phyloP scores from a whole-genome alignment of 2,113 vertebrate genomes.

The Clarias macrocephalus region DNA sequence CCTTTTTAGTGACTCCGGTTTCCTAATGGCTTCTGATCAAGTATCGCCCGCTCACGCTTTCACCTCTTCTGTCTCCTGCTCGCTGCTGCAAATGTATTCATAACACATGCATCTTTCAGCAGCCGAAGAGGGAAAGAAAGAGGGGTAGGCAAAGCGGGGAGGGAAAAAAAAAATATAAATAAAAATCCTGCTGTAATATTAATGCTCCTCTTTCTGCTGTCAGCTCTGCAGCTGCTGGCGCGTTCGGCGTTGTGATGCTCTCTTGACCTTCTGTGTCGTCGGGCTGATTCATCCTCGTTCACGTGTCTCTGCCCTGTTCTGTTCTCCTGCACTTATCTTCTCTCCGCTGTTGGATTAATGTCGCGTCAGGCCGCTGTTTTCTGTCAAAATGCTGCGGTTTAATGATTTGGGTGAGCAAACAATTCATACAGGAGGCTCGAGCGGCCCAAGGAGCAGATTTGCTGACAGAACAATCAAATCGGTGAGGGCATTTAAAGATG shows the following conservation, averaged over 20 bases:
- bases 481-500: not conserved
- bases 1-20: slow-evolving; percentile 17
- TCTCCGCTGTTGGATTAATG: slow-evolving; percentile 49
- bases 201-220: slow-evolving; percentile 35
- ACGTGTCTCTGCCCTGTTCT: slow-evolving; percentile 38
- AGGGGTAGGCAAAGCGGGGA: not conserved
- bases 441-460: slow-evolving; percentile 13
- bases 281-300: slow-evolving; percentile 56
- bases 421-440: slow-evolving; percentile 59
- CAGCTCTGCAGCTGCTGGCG: slow-evolving; percentile 40
- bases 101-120: slow-evolving; percentile 50
- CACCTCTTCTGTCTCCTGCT: slow-evolving; percentile 29
- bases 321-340: slow-evolving; percentile 43
- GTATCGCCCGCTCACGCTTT: slow-evolving; percentile 33
- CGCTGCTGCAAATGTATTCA: slow-evolving; percentile 28
- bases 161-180: not conserved
- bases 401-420: slow-evolving; percentile 64
- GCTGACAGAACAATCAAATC: slow-evolving; percentile 28
- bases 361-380: slow-evolving; percentile 39
- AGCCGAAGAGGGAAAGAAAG: slow-evolving; percentile 9
- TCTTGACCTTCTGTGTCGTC: slow-evolving; percentile 57
- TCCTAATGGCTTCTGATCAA: slow-evolving; percentile 31
- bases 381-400: slow-evolving; percentile 42
- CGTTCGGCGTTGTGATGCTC: not conserved
- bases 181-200: slow-evolving; percentile 36